Evolutionary conservation across 1,140 invertebrate species (phyloP).

Genomic region (Lysiphlebus fabarum): DNA sequence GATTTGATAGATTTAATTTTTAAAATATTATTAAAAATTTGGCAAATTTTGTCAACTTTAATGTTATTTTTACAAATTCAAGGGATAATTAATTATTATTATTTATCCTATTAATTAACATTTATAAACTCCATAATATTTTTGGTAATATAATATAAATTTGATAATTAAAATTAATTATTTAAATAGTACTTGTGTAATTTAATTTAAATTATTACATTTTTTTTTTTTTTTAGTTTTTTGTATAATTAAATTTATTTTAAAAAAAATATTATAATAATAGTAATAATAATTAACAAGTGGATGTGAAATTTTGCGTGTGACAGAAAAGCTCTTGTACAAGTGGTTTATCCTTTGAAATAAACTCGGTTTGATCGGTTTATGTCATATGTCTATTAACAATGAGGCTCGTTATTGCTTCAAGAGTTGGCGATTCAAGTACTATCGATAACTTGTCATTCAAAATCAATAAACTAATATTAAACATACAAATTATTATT

Average conservation of each 20-base stretch:
- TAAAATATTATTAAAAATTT: slow-evolving; percentile 55
- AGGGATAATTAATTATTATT: not conserved
- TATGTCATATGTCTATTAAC: slow-evolving; percentile 41
- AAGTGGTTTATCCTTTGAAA: slow-evolving; percentile 49
- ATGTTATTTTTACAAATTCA: not conserved
- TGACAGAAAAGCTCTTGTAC: slow-evolving; percentile 51
- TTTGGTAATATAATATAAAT: too few relatives aligned
- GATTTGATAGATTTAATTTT: slow-evolving; percentile 58
- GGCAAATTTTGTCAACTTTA: slow-evolving; percentile 42
- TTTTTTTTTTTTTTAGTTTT: not conserved
- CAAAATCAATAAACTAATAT: slow-evolving; percentile 31
- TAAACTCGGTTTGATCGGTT: slow-evolving; percentile 46
- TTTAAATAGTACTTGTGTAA: too few relatives aligned
- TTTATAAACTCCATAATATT: too few relatives aligned
- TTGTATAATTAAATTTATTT: not conserved
- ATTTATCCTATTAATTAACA: too few relatives aligned
- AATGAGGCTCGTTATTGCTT: slow-evolving; percentile 47
- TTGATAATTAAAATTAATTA: too few relatives aligned
- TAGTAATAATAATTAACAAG: slow-evolving; percentile 26
- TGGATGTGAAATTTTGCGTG: slow-evolving; percentile 40
- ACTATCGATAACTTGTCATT: slow-evolving; percentile 52
- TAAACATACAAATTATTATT: slow-evolving; percentile 28
- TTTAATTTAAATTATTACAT: not conserved
- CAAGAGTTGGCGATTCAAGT: slow-evolving; percentile 43
- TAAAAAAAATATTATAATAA: too few relatives aligned